Base-by-base conservation (phyloP, 2,888 invertebrate genomes). In the Trissolcus japonicus region DNA sequence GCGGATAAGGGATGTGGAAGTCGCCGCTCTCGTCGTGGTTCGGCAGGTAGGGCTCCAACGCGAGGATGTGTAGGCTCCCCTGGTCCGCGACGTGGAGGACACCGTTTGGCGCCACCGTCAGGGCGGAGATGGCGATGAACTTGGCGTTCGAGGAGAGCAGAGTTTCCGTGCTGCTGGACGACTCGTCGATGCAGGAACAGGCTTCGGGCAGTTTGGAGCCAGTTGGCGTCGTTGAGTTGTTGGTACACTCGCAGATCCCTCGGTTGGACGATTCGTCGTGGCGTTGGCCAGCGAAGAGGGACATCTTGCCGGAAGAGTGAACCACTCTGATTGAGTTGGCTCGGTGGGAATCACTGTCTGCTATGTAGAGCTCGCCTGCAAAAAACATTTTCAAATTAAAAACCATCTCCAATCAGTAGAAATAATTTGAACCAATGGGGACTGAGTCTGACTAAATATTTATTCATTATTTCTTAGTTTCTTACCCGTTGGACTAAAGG, bases 71-170 rank as follows among this genome's bases (percentile, higher is more conserved):
- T 11, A 96, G 90, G 4, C 95, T 95, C 90, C 95, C 95, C 92
- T 97, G 96, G 91, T 99, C 99, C 46, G 98, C 97, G 61, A 99
- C 95, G 90, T 98, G 96, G 54, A 99, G 91, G 67, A 97, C 95
- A n/a, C 98, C 98, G 88, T 98, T 97, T 41, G 98, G 97, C 35
- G 98, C 96, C 46, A 98, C 97, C 11, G 97, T 95, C 50, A 99
- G 92, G 11, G 98, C 96, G 46, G 95, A 95, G 86, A 96, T 95
- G 4, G 95, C 94, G 83, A 94, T 95, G 90, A 98, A 96, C 87
- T 95, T 94, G 0, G 97, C 96, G 87, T 97, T 97, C 4, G 96
- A 96, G 1, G 97, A 97, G 19, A 97, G 90, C 79, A 97, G 90
- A 21, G 96, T 96, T 89, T 95, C 95, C 0, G 95, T 94, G 86